Base-by-base conservation (phyloP, 2,113 vertebrate species). In the Hoplias malabaricus region DNA sequence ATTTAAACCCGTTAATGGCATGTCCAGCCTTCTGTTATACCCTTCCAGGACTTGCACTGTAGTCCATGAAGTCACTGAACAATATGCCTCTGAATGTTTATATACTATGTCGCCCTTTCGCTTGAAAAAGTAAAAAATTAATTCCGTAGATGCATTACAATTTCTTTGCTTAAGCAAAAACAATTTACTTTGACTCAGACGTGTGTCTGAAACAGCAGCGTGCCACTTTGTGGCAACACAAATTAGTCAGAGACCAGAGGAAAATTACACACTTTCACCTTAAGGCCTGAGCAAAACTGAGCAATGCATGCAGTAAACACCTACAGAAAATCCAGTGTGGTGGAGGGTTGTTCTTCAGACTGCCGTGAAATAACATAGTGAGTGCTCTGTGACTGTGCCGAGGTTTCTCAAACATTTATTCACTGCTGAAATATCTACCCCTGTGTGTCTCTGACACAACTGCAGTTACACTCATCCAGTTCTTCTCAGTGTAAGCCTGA, bases 261-360 rank as follows among this genome's bases (percentile, higher is more conserved):
- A 48, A 65, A 34, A 75, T 65, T 75, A 13, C 73, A 75, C 73
- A 65, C 16, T 53, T 75, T 59, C 73, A 75, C 73, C 59, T 74
- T 16, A 34, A 79, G 61, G 46, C 16, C 42, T 62, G 43, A 31
- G 48, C 29, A 72, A 40, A 56, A 61, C 46, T 73, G 13, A 34
- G 23, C 61, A 53, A 27, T 38, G 43, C 25, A 75, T 40, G 69
- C 38, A 27, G 13, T 50, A 54, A 59, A 56, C 25, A 25, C 74
- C 63, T 77, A 57, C 25, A 53, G 14, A 29, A 62, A 7, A 13
- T 59, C 27, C 2, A 16, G 56, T 16, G 31, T 14, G 29, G 23
- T 48, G 11, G 21, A 72, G n/a, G n/a, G 69, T 42, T 72, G 69
- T 59, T 73, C n/a, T 65, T 33, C 40, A 74, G 59, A 46, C 72